Evolutionary conservation across 2,797 vertebrate species (phyloP), one percentile per base, ranked within the genome.

Genomic region (Brachyalestes nurse): DNA sequence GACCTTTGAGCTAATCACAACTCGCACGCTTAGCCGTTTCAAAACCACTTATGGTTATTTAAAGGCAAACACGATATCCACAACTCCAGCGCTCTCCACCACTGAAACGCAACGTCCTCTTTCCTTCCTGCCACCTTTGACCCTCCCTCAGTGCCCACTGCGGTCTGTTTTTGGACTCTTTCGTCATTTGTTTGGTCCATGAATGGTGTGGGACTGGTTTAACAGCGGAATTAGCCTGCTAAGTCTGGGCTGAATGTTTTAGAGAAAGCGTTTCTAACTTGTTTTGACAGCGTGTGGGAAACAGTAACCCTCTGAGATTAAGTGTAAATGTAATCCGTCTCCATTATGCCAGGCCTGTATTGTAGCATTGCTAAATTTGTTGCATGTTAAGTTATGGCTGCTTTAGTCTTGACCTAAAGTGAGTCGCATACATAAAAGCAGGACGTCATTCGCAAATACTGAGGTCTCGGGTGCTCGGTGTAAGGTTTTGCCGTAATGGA

Each of bases 221-320:
- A 81, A 73, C 55, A 70, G 42, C 74, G 51, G n/a, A 65, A 75
- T 80, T 77, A 60, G 49, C 28, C 70, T 73, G 51, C 64, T 23
- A 58, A 73, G 67, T 79, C 53, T 28, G 7, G 57, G 34, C 78
- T 64, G 14, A 64, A 72, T 83, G 57, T 17, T 82, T 82, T 85
- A 64, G 58, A 17, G 67, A 64, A 42, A 60, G 65, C 53, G 0
- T 84, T 75, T 23, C 70, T 85, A 79, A 85, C 83, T 75, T 72
- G 73, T 83, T 85, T 77, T 88, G 89, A 82, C 79, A 79, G 64
- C 9, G 42, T 75, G 86, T 90, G 89, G 85, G 83, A 87, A 84
- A 34, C 17, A 38, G 51, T 25, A 67, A 34, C 71, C 77, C 81
- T 81, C 45, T n/a, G 51, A 81, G 81, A 88, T 74, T 72, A 71